phyloP scores from a whole-genome alignment of 2,113 vertebrate genomes.

The Chamaea fasciata region DNA sequence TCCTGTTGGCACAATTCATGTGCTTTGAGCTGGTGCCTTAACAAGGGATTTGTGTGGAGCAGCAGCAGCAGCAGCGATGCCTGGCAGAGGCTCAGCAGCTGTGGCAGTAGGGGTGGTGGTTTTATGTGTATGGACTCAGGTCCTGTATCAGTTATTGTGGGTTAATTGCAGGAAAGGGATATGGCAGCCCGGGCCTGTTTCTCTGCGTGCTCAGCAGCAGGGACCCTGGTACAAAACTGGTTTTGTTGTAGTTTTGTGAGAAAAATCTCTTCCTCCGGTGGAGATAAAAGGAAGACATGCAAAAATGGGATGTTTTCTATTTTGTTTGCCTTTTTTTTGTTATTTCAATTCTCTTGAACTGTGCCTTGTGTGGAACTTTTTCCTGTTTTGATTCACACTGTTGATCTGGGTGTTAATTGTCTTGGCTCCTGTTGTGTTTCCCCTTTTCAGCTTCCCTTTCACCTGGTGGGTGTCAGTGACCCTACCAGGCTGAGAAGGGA shows the following conservation, averaged over 20 bases:
- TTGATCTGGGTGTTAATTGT: neutral
- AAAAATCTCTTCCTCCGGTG: neutral
- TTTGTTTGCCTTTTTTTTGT: neutral
- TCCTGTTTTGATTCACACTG: neutral
- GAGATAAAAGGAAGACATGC: neutral
- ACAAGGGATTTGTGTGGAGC: neutral
- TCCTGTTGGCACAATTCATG: neutral
- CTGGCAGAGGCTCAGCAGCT: neutral
- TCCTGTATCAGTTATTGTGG: neutral
- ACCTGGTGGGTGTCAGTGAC: neutral
- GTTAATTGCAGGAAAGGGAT: neutral
- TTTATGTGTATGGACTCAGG: neutral
- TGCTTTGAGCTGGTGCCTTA: neutral
- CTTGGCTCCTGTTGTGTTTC: neutral
- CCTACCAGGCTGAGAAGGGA: neutral
- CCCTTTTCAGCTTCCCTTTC: neutral
- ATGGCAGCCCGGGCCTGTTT: neutral
- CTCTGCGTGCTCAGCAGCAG: fast-evolving
- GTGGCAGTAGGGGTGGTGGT: neutral
- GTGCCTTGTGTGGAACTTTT: neutral
- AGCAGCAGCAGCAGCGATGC: neutral
- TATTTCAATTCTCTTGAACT: neutral
- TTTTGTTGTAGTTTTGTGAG: neutral
- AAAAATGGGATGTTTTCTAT: neutral
- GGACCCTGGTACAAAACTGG: neutral